A percentile compares a stretch with the other conserved stretches of the same genome.
Evolutionary conservation across 2,797 vertebrate genomes (phyloP).

Genomic region (Enteromius mattozi): DNA sequence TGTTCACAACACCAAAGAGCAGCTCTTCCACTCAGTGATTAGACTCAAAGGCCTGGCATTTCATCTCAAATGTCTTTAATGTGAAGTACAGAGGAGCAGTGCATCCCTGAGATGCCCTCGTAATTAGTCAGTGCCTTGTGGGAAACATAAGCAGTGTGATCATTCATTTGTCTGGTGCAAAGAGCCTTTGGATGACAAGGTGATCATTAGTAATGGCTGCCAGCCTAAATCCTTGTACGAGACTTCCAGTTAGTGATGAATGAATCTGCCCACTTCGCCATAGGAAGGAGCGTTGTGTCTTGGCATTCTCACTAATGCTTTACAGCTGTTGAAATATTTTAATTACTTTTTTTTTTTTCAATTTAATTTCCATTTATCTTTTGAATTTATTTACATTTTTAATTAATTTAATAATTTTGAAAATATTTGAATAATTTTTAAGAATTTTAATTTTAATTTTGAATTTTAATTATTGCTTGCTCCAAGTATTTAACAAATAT

Average conservation of each 20-base stretch:
- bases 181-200: constrained; percentile 42
- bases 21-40: constrained; percentile 34
- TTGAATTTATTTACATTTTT: neutral
- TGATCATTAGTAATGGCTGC: constrained; percentile 41
- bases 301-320: neutral
- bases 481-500: neutral
- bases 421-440: too few relatives aligned
- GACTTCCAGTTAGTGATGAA: constrained; percentile 19
- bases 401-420: too few relatives aligned
- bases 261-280: neutral
- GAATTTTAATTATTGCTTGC: neutral
- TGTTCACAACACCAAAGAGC: constrained; percentile 32
- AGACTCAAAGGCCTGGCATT: constrained; percentile 7
- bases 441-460: too few relatives aligned
- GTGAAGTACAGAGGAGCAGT: constrained; percentile 29
- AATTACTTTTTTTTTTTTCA: neutral
- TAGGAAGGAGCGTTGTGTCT: neutral
- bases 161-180: constrained; percentile 44
- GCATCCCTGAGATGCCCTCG: constrained; percentile 39
- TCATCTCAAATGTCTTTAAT: constrained; percentile 32
- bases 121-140: constrained; percentile 42
- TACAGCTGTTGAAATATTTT: neutral
- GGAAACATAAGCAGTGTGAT: constrained; percentile 35
- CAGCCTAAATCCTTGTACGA: neutral
- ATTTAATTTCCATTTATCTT: neutral